phyloP scores from a whole-genome alignment of 1,140 invertebrate species.

The Aplysia californica region DNA sequence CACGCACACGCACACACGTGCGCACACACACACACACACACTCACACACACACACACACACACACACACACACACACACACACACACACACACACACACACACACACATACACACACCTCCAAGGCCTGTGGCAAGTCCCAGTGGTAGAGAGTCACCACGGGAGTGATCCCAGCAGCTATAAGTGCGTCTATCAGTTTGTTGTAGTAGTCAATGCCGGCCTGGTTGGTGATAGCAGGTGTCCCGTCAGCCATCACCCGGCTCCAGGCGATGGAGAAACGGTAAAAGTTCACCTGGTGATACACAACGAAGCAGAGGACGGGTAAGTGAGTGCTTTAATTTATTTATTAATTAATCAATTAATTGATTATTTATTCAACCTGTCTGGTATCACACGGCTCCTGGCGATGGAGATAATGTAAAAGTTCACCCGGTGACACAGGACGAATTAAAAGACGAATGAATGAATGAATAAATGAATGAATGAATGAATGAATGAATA shows the following conservation, averaged over 20 bases:
- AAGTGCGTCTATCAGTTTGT: slow-evolving; percentile 58
- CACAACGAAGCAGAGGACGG: no score
- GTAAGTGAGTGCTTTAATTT: neutral
- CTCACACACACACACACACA: no score
- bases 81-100: no score
- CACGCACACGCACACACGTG: no score
- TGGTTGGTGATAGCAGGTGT: slow-evolving; percentile 39
- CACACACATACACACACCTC: no score
- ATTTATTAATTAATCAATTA: neutral
- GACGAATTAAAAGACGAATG: no score
- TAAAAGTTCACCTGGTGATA: slow-evolving; percentile 62
- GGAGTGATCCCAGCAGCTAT: slow-evolving; percentile 47
- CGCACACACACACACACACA: no score
- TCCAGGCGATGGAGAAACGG: slow-evolving; percentile 63
- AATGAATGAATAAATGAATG: no score
- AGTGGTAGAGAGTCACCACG: slow-evolving; percentile 72
- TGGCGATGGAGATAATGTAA: no score
- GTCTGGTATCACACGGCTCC: neutral
- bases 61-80: no score
- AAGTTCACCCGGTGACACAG: no score
- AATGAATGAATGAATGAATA: no score
- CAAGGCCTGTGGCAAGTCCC: slow-evolving; percentile 66
- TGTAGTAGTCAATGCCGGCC: slow-evolving; percentile 60
- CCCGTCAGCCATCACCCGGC: slow-evolving; percentile 57
- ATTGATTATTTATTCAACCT: neutral